phyloP scores from a whole-genome alignment of 2,113 vertebrate species.

The Poeciliopsis retropinna region DNA sequence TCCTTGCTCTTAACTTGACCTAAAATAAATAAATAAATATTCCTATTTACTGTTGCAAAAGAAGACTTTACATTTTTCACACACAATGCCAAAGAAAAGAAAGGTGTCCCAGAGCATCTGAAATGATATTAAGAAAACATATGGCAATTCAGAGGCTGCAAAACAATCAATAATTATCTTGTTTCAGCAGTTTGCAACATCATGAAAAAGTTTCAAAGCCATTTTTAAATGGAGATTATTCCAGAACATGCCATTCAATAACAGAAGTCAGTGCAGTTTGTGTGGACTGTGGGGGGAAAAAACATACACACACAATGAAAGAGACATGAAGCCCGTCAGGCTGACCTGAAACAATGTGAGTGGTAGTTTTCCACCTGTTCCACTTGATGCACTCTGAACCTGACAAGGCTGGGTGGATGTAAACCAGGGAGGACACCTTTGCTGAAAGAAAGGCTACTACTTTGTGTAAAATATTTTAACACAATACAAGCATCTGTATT shows the following conservation, averaged over 20 bases:
- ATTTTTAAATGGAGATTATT: not conserved
- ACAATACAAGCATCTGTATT: not conserved
- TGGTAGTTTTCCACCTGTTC: not conserved
- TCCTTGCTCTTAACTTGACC: not conserved
- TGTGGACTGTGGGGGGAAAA: not conserved
- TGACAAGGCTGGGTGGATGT: not conserved
- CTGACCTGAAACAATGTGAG: not conserved
- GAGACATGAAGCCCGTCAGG: not conserved
- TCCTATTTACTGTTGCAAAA: not conserved
- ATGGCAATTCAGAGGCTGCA: not conserved
- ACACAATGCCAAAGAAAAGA: not conserved
- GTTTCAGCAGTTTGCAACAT: not conserved
- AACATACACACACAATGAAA: not conserved
- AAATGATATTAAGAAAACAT: not conserved
- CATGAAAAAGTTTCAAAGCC: not conserved
- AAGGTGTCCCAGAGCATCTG: not conserved
- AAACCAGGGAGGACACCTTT: not conserved
- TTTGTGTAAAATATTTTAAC: not conserved
- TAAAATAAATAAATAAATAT: not conserved
- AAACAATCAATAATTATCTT: not conserved
- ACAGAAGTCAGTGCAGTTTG: not conserved
- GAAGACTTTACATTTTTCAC: not conserved
- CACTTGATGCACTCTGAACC: not conserved
- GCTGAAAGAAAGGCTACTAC: not conserved
- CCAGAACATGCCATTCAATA: not conserved